A percentile compares a stretch with the other conserved stretches of the same genome.
phyloP scores from a whole-genome alignment of 2,797 vertebrate species.

The Typhlichthys eigenmanni region DNA sequence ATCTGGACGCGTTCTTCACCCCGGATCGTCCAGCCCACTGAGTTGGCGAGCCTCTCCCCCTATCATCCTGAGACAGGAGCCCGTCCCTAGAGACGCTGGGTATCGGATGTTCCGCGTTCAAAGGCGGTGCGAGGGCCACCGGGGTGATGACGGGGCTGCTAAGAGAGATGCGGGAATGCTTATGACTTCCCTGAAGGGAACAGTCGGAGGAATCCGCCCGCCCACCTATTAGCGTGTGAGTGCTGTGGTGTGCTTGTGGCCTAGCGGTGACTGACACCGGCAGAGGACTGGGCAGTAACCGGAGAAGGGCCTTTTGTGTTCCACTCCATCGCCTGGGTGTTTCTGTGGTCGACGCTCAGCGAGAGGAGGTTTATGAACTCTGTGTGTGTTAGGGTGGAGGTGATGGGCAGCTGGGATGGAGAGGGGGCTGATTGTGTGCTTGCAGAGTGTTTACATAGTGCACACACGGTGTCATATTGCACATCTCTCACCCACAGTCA shows the following conservation, averaged over 20 bases:
- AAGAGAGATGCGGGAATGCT: slow-evolving; percentile 52
- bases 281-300: slow-evolving; percentile 52
- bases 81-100: too few relatives aligned
- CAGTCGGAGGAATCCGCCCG: slow-evolving; percentile 27
- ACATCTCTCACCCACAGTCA: slow-evolving; percentile 16
- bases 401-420: slow-evolving; percentile 10
- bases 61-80: slow-evolving; percentile 11
- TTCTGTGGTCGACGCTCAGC: slow-evolving; percentile 50
- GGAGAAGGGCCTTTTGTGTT: slow-evolving; percentile 53
- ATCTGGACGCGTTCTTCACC: slow-evolving; percentile 17
- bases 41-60: too few relatives aligned
- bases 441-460: slow-evolving; percentile 6
- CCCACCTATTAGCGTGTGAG: slow-evolving; percentile 65
- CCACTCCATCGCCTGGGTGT: slow-evolving; percentile 39
- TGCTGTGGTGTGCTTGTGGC: slow-evolving; percentile 56
- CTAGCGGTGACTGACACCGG: slow-evolving; percentile 55
- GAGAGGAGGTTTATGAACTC: slow-evolving; percentile 7
- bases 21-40: not conserved
- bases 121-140: slow-evolving; percentile 58
- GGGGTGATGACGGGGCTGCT: slow-evolving; percentile 51
- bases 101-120: slow-evolving; percentile 37
- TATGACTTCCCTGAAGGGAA: slow-evolving; percentile 64
- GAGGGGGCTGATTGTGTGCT: slow-evolving; percentile 22
- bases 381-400: slow-evolving; percentile 9
- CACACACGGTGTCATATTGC: slow-evolving; percentile 6